Evolutionary conservation across 2,113 vertebrate genomes (phyloP).

Genomic region (Phylloscopus whistleri): DNA sequence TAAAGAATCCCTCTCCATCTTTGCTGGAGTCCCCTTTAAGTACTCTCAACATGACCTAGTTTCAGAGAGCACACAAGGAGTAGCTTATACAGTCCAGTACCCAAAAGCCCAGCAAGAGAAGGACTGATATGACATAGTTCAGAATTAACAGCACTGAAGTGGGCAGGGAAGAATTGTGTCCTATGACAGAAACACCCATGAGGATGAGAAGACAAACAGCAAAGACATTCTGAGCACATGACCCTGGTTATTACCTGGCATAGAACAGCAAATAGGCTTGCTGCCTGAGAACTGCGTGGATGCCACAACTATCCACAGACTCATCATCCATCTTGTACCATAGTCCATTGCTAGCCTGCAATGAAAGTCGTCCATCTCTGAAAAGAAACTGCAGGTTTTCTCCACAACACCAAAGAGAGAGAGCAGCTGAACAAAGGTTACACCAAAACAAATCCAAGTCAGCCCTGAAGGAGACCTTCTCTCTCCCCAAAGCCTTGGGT

Average conservation of each 20-base stretch:
- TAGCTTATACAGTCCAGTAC: background rate
- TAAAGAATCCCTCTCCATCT: background rate
- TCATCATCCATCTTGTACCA: conserved; percentile 18
- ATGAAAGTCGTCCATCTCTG: background rate
- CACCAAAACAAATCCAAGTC: background rate
- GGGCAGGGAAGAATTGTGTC: background rate
- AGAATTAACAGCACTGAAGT: background rate
- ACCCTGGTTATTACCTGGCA: background rate
- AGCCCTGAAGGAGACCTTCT: background rate
- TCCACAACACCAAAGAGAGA: background rate
- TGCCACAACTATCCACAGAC: background rate
- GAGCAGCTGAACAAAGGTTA: background rate
- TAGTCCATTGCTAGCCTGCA: background rate
- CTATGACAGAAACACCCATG: background rate
- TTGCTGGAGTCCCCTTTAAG: background rate
- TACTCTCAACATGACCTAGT: background rate
- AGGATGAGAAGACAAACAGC: background rate
- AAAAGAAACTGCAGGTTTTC: background rate
- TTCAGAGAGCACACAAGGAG: background rate
- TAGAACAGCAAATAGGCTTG: conserved; percentile 6
- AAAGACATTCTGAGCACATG: background rate
- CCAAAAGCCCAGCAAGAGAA: background rate
- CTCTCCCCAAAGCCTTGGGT: background rate
- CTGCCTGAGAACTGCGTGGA: background rate
- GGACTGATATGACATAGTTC: background rate